Conservation (phyloP, 2,888 invertebrate genomes). For the Pharmacophagus antenor region DNA sequence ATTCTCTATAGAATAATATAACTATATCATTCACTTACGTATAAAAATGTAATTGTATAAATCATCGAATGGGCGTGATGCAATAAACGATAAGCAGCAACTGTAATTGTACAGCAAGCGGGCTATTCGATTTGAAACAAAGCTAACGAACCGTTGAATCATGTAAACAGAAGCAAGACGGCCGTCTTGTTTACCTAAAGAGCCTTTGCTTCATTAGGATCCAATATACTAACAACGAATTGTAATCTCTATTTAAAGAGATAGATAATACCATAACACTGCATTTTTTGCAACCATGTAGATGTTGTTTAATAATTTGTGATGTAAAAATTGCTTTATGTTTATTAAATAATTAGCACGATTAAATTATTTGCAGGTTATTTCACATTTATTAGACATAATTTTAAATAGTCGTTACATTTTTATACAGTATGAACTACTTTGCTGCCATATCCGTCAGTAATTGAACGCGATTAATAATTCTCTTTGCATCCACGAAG, state of each 20-base stretch:
- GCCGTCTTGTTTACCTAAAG: constrained; percentile 79
- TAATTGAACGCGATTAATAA: background rate
- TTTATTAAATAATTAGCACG: no score
- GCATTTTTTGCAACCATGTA: no score
- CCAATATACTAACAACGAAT: constrained; percentile 80
- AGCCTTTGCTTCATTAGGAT: constrained; percentile 81
- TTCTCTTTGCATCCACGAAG: background rate
- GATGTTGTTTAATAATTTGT: no score
- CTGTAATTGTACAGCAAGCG: constrained; percentile 45
- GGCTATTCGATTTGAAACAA: constrained; percentile 77
- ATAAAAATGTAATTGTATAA: constrained; percentile 5
- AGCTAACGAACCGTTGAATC: constrained; percentile 79
- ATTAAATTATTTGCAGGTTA: no score
- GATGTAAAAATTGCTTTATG: no score
- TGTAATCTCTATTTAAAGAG: constrained; percentile 59
- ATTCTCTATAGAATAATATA: no score
- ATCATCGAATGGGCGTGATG: constrained; percentile 23
- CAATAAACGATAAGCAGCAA: constrained; percentile 34
- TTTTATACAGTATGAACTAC: background rate
- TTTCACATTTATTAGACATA: no score
- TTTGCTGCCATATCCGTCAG: background rate
- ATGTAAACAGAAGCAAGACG: constrained; percentile 79
- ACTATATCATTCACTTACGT: no score
- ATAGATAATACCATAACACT: constrained; percentile 8
- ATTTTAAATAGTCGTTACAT: background rate